Percentiles rank a stretch among this genome's conserved stretches.
These are phyloP conservation scores for Stegodyphus mimosarum DNA, from an alignment of 1,140 invertebrate species.

Conservation along the genomic window DNA sequence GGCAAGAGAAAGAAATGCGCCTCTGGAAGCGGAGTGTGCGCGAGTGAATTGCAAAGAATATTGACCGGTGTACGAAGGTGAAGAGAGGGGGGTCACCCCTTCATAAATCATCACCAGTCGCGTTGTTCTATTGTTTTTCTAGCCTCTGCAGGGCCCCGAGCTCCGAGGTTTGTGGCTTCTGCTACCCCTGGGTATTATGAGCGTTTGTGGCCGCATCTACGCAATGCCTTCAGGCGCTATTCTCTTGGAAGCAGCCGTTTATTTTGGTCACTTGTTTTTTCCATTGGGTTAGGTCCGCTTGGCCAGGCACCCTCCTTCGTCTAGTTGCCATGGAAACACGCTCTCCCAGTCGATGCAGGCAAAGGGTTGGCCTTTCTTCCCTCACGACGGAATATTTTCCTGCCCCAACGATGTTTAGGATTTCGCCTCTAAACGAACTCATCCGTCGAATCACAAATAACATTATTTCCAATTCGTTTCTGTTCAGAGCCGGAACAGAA, in stretches of 20 bases:
- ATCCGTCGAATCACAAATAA: background rate
- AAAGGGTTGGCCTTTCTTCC: slow-evolving; percentile 63
- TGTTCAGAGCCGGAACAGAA: background rate
- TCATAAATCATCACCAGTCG: slow-evolving; percentile 53
- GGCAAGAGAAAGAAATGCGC: background rate
- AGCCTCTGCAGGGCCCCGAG: slow-evolving; percentile 3
- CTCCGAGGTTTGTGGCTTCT: slow-evolving; percentile 14
- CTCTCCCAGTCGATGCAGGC: slow-evolving; percentile 52
- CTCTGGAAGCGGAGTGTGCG: slow-evolving; percentile 5
- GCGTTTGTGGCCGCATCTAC: slow-evolving; percentile 31
- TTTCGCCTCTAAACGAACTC: background rate
- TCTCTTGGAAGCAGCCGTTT: slow-evolving; percentile 39
- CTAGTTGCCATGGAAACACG: slow-evolving; percentile 46
- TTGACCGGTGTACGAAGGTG: slow-evolving; percentile 27
- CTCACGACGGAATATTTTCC: background rate
- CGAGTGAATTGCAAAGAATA: slow-evolving; percentile 37
- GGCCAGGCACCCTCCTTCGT: slow-evolving; percentile 37
- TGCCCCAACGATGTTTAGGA: background rate
- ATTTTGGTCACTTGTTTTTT: slow-evolving; percentile 55
- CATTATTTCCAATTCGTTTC: background rate
- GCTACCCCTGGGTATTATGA: slow-evolving; percentile 48
- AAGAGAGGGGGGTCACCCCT: background rate
- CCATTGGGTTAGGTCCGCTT: slow-evolving; percentile 44
- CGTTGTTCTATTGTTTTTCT: slow-evolving; percentile 57
- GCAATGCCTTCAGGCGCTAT: slow-evolving; percentile 20